Evolutionary conservation across 2,888 invertebrate genomes (phyloP), one percentile per base, ranked within the genome.

Genomic region (Penaeus monodon): DNA sequence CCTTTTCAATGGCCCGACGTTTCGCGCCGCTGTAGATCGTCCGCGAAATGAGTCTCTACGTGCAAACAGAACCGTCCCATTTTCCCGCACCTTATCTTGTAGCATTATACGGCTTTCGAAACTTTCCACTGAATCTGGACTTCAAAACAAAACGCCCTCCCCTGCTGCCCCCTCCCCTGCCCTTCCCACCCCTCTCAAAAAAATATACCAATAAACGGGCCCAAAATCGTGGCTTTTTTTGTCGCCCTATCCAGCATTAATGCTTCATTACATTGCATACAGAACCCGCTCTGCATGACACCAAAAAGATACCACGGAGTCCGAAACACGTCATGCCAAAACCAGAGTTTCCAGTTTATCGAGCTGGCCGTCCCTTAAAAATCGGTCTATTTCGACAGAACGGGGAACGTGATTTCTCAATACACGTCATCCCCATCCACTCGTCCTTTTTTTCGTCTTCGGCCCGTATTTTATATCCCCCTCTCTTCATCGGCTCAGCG

Each of bases 241-340:
- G 33, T 64, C 64, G 49, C n/a, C 74, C 79, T 85, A 85, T 85
- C n/a, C 85, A 85, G 85, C 73, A 80, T 85, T 85, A 85, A 85
- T 85, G 85, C 80, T 85, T 81, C 80, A 81, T 85, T 85, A 80
- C 85, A 85, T 73, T 85, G 85, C 85, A 85, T 80, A 85, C 85
- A 85, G 80, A 85, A 85, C 85, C 74, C 64, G 29, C 68, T 29
- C 64, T n/a, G n/a, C n/a, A n/a, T n/a, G 80, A 85, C 85, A 74
- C 80, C 80, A 64, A 70, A 77, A 73, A 79, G 83, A 83, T 83
- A 77, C 76, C 17, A 22, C n/a, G 27, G n/a, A n/a, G n/a, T n/a
- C n/a, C n/a, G n/a, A 68, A 24, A 27, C 68, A 68, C 68, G 68
- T 73, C 73, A 38, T 73, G 29, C 73, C n/a, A 22, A 29, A n/a